These are phyloP conservation scores for Naja naja DNA, from an alignment of 2,113 vertebrate species.

Conservation along the genomic window DNA sequence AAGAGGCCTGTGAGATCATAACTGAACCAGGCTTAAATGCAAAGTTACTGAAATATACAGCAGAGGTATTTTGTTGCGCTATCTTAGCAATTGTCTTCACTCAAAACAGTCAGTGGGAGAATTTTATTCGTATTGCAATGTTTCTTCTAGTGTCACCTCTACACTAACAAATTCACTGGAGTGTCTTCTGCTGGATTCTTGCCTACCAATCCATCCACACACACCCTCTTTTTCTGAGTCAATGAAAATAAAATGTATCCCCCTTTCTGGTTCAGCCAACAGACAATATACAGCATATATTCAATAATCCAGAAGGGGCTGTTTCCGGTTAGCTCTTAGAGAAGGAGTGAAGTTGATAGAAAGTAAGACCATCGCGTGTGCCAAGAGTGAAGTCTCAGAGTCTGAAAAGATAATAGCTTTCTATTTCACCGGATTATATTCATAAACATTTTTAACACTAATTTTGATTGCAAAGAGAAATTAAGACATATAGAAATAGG, in stretches of 20 bases:
- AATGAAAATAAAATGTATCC: background rate
- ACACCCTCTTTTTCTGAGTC: background rate
- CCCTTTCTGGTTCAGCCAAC: background rate
- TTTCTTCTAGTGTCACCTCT: background rate
- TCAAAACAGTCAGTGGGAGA: background rate
- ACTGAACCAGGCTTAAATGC: background rate
- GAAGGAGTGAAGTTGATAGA: constrained; percentile 75
- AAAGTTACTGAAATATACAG: background rate
- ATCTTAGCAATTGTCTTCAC: background rate
- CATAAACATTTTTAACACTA: background rate
- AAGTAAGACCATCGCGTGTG: constrained; percentile 88
- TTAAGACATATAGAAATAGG: background rate
- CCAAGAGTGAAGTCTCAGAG: constrained; percentile 82
- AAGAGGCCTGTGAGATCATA: background rate
- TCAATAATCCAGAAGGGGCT: background rate
- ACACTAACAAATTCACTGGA: background rate
- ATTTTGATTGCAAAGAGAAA: background rate
- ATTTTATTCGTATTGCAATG: background rate
- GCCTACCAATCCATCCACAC: background rate
- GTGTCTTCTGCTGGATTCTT: background rate
- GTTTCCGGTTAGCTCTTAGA: constrained; percentile 44
- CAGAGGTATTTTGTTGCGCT: background rate
- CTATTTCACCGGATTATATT: background rate
- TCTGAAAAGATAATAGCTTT: constrained; percentile 68
- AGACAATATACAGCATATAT: background rate